phyloP scores from a whole-genome alignment of 2,888 invertebrate species.

The Eremobia ochroleuca region DNA sequence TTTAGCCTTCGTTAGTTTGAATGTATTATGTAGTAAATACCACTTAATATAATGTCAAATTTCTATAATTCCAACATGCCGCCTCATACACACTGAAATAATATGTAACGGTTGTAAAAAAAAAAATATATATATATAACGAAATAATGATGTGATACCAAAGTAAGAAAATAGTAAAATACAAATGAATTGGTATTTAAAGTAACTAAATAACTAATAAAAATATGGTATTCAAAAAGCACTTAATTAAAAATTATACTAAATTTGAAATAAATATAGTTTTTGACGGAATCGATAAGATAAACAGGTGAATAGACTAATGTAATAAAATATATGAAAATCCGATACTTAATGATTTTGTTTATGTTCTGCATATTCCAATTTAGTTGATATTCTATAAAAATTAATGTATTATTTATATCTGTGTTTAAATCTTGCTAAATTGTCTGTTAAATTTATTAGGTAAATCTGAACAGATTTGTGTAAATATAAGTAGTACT shows the following conservation, averaged over 20 bases:
- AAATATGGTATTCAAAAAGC: not conserved
- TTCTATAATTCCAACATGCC: not conserved
- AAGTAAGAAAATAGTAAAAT: constrained; percentile 13
- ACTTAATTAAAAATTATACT: not conserved
- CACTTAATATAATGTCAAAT: not conserved
- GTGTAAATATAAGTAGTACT: constrained; percentile 18
- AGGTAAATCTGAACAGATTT: not conserved
- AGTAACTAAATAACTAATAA: not conserved
- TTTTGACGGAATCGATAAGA: constrained; percentile 11
- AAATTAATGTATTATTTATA: constrained; percentile 7
- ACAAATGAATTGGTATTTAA: not conserved
- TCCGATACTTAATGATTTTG: constrained; percentile 1
- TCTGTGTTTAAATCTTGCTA: not conserved
- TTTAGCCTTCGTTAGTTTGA: constrained; percentile 8
- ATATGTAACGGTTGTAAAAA: not conserved
- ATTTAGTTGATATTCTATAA: not conserved
- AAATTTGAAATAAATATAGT: not conserved
- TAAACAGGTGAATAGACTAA: constrained; percentile 6
- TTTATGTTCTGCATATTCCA: constrained; percentile 27
- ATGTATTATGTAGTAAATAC: constrained; percentile 5
- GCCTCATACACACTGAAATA: constrained; percentile 6
- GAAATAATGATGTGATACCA: constrained; percentile 14
- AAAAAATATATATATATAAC: no score
- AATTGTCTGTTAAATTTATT: constrained; percentile 3
- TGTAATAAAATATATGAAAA: not conserved